These are phyloP conservation scores for Maniola jurtina DNA, from an alignment of 1,140 invertebrate species.

Conservation along the genomic window DNA sequence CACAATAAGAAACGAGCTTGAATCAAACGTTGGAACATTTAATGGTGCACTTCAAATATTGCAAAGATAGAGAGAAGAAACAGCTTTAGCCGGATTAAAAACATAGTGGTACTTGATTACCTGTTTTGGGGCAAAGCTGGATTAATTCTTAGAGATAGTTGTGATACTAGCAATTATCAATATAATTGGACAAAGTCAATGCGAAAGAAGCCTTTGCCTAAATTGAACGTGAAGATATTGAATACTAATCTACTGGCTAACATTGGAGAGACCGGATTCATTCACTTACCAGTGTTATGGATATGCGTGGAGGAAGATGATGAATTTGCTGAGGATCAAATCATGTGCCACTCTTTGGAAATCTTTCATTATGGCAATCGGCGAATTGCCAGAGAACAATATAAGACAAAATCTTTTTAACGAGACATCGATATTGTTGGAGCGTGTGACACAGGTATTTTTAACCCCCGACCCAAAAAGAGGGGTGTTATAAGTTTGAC, in stretches of 20 bases:
- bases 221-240: conserved; percentile 44
- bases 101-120: conserved; percentile 85
- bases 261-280: conserved; percentile 54
- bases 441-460: conserved; percentile 41
- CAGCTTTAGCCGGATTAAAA: conserved; percentile 82
- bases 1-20: conserved; percentile 80
- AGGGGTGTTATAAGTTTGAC: too few relatives aligned
- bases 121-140: conserved; percentile 77
- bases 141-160: conserved; percentile 74
- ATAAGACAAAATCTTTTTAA: conserved; percentile 48
- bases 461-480: too few relatives aligned
- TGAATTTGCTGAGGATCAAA: conserved; percentile 39
- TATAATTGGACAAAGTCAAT: conserved; percentile 52
- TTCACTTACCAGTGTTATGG: conserved; percentile 42
- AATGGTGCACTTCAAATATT: conserved; percentile 84
- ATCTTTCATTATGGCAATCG: conserved; percentile 51
- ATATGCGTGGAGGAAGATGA: conserved; percentile 34
- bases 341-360: conserved; percentile 64
- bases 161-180: conserved; percentile 73
- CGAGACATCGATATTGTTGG: conserved; percentile 39
- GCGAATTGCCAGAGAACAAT: conserved; percentile 48
- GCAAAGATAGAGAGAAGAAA: conserved; percentile 83
- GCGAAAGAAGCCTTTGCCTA: conserved; percentile 43
- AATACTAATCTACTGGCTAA: conserved; percentile 43
- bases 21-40: conserved; percentile 84